Base-by-base conservation (phyloP, 1,140 invertebrate genomes). In the Drosophila triauraria region DNA sequence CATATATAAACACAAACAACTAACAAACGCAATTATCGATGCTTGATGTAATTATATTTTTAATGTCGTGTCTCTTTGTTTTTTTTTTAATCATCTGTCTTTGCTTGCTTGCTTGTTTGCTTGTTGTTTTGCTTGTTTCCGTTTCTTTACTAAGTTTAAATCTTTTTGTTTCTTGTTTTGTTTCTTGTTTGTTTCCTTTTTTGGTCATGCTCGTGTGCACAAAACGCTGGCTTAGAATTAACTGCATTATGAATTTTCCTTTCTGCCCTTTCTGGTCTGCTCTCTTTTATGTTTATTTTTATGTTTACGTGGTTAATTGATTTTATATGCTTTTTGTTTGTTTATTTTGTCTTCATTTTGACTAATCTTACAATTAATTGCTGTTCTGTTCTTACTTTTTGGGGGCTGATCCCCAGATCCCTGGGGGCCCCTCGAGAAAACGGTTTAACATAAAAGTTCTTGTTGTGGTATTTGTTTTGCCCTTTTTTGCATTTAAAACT, bases 311-410 rank as follows among this genome's bases (percentile, higher is more conserved):
- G 74, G 50, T 75, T 83, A 70, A 47, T 75, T 75, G 51, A 53
- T 63, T 76, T 81, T 63, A 62, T 57, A 65, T 64, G 59, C 50
- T 72, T 64, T 56, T 56, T 56, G 35, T 38, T 56, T 42, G 20
- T 56, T 56, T 74, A 74, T 74, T 79, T 85, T 71, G 82, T 87
- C 78, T 83, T 83, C 68, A 75, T 84, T 91, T 91, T 91, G 88
- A 91, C 88, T 91, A 91, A 91, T 70, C 88, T 91, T 91, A 91
- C 65, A 91, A 82, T 91, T 90, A 90, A 91, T 91, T 90, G 86
- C 82, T 90, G 85, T 90, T 90, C 78, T 90, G 85, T 85, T 88
- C 85, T 90, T 90, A 91, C 85, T 79, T 62, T 63, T 56, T 51
- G 57, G 77, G 59, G 64, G 70, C 46, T 25, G 15, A 32, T 58